phyloP scores from a whole-genome alignment of 2,797 vertebrate genomes.

The Merluccius polli region DNA sequence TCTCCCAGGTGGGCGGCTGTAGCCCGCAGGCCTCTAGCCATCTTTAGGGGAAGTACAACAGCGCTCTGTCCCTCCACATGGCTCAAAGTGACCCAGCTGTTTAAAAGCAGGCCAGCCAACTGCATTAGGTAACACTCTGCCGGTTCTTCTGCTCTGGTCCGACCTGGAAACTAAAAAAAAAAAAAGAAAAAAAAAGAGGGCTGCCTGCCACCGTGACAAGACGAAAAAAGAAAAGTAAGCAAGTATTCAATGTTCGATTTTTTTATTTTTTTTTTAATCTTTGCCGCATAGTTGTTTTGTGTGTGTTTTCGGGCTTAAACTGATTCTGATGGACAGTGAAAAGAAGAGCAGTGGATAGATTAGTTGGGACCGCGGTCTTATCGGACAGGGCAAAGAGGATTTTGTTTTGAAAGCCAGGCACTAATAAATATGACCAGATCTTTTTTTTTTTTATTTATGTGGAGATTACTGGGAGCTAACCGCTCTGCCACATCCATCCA shows the following conservation, averaged over 20 bases:
- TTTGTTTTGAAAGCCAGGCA: background rate
- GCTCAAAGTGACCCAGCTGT: slow-evolving; percentile 69
- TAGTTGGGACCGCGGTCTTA: background rate
- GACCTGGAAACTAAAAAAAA: slow-evolving; percentile 55
- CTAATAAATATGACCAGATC: background rate
- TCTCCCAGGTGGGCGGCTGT: background rate
- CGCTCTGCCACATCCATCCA: background rate
- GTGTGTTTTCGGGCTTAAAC: background rate
- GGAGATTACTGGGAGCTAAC: background rate
- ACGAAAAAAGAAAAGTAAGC: background rate
- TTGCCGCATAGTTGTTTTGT: background rate
- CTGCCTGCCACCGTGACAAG: background rate
- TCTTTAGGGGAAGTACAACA: slow-evolving; percentile 47
- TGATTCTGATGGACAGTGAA: background rate
- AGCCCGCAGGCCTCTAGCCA: slow-evolving; percentile 30
- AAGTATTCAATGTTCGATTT: background rate
- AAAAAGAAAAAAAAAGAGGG: background rate
- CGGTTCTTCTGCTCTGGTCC: slow-evolving; percentile 44
- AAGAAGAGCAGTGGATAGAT: background rate
- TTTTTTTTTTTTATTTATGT: background rate
- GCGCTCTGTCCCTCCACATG: slow-evolving; percentile 48
- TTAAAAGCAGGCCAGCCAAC: slow-evolving; percentile 57
- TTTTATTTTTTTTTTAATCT: too few species aligned
- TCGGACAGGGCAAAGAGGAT: background rate
- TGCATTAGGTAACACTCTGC: slow-evolving; percentile 55